A percentile compares a stretch with the other conserved stretches of the same genome.
Evolutionary conservation across 64 coral and sea anemone genomes (phyloP).

Genomic region (Actinia tenebrosa): DNA sequence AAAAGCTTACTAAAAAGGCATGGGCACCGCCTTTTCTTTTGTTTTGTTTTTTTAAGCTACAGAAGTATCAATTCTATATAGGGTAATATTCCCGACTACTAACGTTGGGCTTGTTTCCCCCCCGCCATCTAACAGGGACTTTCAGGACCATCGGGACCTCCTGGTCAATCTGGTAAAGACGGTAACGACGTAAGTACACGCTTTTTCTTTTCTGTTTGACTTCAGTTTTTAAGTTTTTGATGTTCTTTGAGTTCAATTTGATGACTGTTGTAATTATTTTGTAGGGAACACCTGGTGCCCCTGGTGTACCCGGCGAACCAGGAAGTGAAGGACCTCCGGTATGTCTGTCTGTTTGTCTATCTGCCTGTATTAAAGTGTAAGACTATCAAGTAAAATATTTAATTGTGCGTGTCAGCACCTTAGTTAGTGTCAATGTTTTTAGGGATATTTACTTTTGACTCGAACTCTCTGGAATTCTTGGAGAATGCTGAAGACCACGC

Average conservation of each 20-base stretch:
- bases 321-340: background rate
- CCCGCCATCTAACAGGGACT: constrained; percentile 11
- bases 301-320: constrained; percentile 12
- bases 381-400: too few species aligned
- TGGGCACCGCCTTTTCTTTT: too few species aligned
- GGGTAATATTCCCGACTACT: too few species aligned
- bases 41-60: too few species aligned
- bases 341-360: background rate
- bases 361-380: too few species aligned
- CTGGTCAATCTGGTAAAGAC: constrained; percentile 36
- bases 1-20: too few species aligned
- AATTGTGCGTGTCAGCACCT: too few species aligned
- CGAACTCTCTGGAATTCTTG: too few species aligned
- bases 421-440: too few species aligned
- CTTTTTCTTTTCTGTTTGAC: background rate
- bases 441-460: too few species aligned
- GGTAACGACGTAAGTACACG: constrained; percentile 51
- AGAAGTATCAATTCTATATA: too few species aligned
- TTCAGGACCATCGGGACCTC: constrained; percentile 6
- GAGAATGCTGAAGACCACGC: too few species aligned
- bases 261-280: background rate
- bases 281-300: constrained; percentile 32
- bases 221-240: background rate
- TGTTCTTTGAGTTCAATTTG: background rate
- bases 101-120: background rate